phyloP scores from a whole-genome alignment of 2,888 invertebrate species.

The Linnaemya vulpina region DNA sequence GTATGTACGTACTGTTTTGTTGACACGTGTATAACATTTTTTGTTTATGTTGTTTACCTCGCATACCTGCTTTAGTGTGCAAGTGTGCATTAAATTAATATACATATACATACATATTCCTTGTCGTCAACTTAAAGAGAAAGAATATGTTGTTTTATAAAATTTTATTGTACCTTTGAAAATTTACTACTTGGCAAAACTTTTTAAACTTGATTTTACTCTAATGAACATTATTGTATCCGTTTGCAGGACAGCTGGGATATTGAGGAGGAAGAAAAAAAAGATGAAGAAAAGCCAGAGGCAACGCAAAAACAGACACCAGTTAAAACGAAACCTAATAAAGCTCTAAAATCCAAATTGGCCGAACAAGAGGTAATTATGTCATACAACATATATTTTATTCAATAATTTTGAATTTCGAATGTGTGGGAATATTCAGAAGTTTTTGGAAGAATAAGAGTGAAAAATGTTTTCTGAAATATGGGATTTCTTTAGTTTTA shows the following conservation, averaged over 20 bases:
- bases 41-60: constrained; percentile 30
- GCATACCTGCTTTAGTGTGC: constrained; percentile 25
- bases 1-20: not conserved
- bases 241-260: constrained; percentile 95
- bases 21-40: constrained; percentile 69
- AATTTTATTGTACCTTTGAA: constrained; percentile 22
- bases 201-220: not conserved
- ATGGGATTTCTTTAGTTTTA: too few species aligned
- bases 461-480: too few species aligned
- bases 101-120: too few species aligned
- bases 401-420: too few species aligned
- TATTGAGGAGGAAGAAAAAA: constrained; percentile 92
- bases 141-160: constrained; percentile 63
- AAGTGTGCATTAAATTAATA: constrained; percentile 16
- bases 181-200: not conserved
- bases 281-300: constrained; percentile 77
- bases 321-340: constrained; percentile 88
- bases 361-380: constrained; percentile 91
- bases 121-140: constrained; percentile 10
- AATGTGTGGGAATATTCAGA: too few species aligned
- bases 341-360: constrained; percentile 90
- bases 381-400: not conserved
- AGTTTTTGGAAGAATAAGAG: too few species aligned
- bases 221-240: constrained; percentile 5
- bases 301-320: constrained; percentile 84